These are phyloP conservation scores for Lates calcarifer DNA, from an alignment of 2,113 vertebrate genomes.

Conservation along the genomic window DNA sequence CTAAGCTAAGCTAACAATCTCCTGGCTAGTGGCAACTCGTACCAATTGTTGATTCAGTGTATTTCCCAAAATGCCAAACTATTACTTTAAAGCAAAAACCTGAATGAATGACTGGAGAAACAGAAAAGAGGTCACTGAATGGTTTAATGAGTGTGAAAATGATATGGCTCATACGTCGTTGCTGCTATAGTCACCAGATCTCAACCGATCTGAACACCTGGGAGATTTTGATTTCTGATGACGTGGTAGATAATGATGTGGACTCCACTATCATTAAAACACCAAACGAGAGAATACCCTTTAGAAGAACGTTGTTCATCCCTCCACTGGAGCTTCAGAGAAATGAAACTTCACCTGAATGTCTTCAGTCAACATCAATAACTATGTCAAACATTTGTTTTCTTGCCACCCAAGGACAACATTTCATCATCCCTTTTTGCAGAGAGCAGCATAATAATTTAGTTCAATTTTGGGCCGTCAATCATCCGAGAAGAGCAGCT, in stretches of 20 bases:
- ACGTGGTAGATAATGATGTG: no score
- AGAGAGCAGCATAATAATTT: slow-evolving; percentile 14
- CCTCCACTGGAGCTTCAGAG: not conserved
- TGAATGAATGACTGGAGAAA: not conserved
- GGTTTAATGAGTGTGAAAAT: slow-evolving; percentile 1
- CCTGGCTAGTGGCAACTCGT: not conserved
- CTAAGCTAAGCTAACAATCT: not conserved
- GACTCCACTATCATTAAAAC: slow-evolving; percentile 13
- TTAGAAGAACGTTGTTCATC: not conserved
- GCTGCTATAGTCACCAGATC: not conserved
- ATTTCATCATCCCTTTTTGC: slow-evolving; percentile 16
- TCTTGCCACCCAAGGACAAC: not conserved
- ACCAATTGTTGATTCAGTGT: not conserved
- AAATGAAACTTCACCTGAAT: not conserved
- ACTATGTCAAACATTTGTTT: slow-evolving; percentile 18
- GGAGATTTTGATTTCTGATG: not conserved
- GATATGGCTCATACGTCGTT: not conserved
- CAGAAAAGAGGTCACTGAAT: not conserved
- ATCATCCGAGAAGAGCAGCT: slow-evolving; percentile 10
- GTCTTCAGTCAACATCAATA: not conserved
- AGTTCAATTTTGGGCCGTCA: slow-evolving; percentile 23
- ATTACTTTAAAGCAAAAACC: not conserved
- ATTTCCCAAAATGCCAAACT: not conserved
- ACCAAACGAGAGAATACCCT: not conserved
- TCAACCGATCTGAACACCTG: slow-evolving; percentile 23